Conservation (phyloP, 2,113 vertebrate species). For the Notiomystis cincta region DNA sequence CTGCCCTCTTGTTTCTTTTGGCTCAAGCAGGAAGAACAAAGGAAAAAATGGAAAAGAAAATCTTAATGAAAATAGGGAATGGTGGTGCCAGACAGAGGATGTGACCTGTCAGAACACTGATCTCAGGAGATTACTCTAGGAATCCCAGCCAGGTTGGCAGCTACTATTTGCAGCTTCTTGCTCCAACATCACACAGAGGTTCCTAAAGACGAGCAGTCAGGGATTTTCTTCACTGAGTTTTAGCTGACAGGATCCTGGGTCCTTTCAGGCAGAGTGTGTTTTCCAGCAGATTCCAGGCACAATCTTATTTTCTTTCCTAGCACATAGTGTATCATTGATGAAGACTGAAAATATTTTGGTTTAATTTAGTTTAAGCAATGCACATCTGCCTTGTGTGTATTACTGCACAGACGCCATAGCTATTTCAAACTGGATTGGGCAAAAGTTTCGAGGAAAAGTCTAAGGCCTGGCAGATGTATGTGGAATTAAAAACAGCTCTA, state of each 20-base stretch:
- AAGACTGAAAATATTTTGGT: not conserved
- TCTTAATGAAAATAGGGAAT: constrained; percentile 54
- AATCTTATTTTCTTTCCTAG: not conserved
- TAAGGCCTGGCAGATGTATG: not conserved
- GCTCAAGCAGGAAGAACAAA: constrained; percentile 43
- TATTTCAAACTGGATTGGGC: not conserved
- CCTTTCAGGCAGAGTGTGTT: not conserved
- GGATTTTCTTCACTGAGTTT: constrained; percentile 36
- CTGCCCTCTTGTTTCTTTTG: constrained; percentile 67
- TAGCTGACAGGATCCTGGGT: not conserved
- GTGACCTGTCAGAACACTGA: constrained; percentile 67
- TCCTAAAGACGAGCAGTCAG: not conserved
- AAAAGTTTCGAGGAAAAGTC: not conserved
- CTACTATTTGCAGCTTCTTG: constrained; percentile 51
- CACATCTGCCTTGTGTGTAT: not conserved
- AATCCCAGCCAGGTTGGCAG: constrained; percentile 67
- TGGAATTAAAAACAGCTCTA: not conserved
- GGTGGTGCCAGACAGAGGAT: constrained; percentile 54
- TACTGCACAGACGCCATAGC: not conserved
- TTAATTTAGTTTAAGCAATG: not conserved
- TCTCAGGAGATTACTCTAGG: constrained; percentile 56
- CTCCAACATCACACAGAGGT: constrained; percentile 30
- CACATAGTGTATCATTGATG: not conserved
- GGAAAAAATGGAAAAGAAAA: constrained; percentile 44
- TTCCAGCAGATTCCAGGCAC: constrained; percentile 16